Conservation (phyloP, 2,113 vertebrate species). For the Sinosuthora webbiana region DNA sequence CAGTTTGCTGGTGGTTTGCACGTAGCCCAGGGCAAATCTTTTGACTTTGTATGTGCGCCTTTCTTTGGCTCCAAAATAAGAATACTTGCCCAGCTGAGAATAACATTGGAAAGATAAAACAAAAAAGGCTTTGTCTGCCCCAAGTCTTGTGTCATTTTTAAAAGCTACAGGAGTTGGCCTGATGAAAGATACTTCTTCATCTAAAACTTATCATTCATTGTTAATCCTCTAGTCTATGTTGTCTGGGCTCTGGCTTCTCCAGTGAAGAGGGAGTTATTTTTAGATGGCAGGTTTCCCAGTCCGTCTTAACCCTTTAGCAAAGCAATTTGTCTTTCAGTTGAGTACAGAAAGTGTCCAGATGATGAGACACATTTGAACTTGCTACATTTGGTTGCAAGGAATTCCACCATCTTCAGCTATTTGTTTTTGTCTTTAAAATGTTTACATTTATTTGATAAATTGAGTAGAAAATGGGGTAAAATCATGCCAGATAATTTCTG, state of each 20-base stretch:
- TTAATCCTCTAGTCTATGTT: not conserved
- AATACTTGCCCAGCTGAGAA: not conserved
- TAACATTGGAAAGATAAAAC: not conserved
- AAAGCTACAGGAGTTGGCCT: not conserved
- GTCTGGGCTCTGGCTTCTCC: not conserved
- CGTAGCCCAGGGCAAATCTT: not conserved
- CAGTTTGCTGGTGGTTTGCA: not conserved
- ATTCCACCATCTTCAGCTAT: not conserved
- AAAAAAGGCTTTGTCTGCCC: not conserved
- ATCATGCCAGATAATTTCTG: not conserved
- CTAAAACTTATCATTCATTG: not conserved
- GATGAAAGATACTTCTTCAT: constrained; percentile 16
- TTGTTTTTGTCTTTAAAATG: not conserved
- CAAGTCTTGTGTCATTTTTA: not conserved
- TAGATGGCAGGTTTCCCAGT: constrained; percentile 17
- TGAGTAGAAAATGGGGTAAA: not conserved
- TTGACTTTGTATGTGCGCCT: not conserved
- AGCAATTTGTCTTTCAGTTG: not conserved
- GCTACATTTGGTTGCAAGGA: not conserved
- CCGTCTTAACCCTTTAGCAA: constrained; percentile 43
- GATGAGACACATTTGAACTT: not conserved
- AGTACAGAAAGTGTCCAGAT: not conserved
- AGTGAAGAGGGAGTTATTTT: constrained; percentile 18
- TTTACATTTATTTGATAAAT: not conserved
- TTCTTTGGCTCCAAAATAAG: not conserved